Evolutionary conservation across 2,113 vertebrate genomes (phyloP).

Genomic region (Sander vitreus): DNA sequence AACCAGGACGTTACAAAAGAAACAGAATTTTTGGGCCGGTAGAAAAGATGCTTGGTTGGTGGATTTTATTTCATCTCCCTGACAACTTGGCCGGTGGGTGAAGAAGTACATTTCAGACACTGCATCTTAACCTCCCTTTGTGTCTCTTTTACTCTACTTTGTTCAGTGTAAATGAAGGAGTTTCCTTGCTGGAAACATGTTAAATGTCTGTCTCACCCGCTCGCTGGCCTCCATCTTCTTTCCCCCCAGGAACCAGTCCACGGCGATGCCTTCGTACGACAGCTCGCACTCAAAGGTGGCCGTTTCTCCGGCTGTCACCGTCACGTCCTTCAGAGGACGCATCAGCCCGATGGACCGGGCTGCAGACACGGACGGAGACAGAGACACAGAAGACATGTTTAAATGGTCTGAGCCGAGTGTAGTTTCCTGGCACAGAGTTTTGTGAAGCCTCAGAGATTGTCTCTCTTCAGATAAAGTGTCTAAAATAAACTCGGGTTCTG

Average conservation of each 20-base stretch:
- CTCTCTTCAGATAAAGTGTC: slow-evolving; percentile 87
- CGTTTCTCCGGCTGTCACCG: slow-evolving; percentile 94
- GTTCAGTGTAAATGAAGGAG: too few relatives aligned
- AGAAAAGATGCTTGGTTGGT: too few relatives aligned
- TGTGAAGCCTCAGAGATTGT: slow-evolving; percentile 41
- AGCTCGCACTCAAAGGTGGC: slow-evolving; percentile 97
- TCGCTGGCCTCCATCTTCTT: slow-evolving; percentile 92
- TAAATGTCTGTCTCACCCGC: slow-evolving; percentile 82
- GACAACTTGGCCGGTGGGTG: too few relatives aligned
- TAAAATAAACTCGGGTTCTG: slow-evolving; percentile 86
- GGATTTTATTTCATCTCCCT: too few relatives aligned
- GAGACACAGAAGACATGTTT: slow-evolving; percentile 62
- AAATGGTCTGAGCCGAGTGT: too few relatives aligned
- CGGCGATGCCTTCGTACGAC: slow-evolving; percentile 94
- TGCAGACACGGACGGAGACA: slow-evolving; percentile 71
- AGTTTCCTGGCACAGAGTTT: background rate
- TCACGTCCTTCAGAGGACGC: slow-evolving; percentile 93
- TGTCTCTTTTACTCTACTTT: too few relatives aligned
- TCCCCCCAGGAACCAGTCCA: slow-evolving; percentile 94
- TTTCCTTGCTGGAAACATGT: too few relatives aligned
- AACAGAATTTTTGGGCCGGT: too few relatives aligned
- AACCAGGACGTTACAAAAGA: too few relatives aligned
- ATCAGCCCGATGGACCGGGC: slow-evolving; percentile 91
- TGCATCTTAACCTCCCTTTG: too few relatives aligned
- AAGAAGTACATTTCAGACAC: too few relatives aligned